These are phyloP conservation scores for Cotesia vestalis DNA, from an alignment of 1,140 invertebrate genomes.

Conservation along the genomic window DNA sequence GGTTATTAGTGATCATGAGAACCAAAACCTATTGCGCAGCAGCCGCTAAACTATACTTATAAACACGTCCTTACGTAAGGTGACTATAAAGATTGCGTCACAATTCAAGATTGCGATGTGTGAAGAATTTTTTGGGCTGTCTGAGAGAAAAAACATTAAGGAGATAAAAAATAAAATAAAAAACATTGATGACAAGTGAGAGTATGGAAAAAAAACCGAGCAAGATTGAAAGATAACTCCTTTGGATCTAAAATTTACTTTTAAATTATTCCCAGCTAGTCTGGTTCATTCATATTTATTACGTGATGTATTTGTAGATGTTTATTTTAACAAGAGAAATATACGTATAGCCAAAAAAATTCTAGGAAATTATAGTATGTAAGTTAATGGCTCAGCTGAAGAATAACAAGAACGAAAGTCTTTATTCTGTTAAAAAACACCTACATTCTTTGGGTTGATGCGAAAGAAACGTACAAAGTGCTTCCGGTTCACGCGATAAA, in stretches of 20 bases:
- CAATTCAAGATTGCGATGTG: slow-evolving; percentile 17
- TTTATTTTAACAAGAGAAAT: slow-evolving; percentile 2
- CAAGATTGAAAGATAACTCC: slow-evolving; percentile 13
- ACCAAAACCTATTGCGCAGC: slow-evolving; percentile 31
- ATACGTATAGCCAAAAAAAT: not conserved
- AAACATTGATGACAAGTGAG: slow-evolving; percentile 15
- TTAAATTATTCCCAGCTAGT: not conserved
- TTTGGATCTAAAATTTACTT: slow-evolving; percentile 2
- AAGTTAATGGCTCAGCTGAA: not conserved
- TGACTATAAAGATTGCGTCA: slow-evolving; percentile 25
- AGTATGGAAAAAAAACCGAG: slow-evolving; percentile 15
- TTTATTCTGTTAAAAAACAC: slow-evolving; percentile 23
- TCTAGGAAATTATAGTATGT: not conserved
- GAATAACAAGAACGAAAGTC: not conserved
- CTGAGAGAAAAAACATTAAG: slow-evolving; percentile 12
- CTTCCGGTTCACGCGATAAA: slow-evolving; percentile 32
- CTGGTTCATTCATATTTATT: slow-evolving; percentile 8
- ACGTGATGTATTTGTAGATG: not conserved
- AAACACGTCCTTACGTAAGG: slow-evolving; percentile 31
- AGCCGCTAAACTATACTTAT: not conserved
- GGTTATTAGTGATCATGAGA: slow-evolving; percentile 24
- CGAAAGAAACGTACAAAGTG: slow-evolving; percentile 4
- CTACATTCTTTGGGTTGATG: slow-evolving; percentile 16
- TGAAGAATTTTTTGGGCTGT: slow-evolving; percentile 12
- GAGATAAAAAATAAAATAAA: not conserved